Conservation (phyloP, 1,140 invertebrate genomes). For the Bombus breviceps region DNA sequence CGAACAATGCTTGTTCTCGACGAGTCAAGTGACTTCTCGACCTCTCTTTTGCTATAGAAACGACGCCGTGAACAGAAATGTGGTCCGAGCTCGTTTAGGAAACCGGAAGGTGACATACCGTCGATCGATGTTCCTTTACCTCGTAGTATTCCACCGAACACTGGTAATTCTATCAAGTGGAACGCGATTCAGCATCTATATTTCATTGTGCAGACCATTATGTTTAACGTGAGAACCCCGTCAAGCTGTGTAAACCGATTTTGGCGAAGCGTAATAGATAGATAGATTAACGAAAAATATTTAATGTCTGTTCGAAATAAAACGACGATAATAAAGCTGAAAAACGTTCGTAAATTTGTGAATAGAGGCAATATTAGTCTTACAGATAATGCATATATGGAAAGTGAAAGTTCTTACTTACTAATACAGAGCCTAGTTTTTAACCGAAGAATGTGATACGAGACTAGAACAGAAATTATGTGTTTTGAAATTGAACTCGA, state of each 20-base stretch:
- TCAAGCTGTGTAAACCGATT: not conserved
- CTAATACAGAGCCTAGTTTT: not conserved
- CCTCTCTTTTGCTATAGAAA: conserved; percentile 42
- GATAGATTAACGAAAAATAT: not conserved
- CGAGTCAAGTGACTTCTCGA: conserved; percentile 53
- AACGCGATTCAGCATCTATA: not conserved
- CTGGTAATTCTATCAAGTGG: not conserved
- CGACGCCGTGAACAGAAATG: conserved; percentile 27
- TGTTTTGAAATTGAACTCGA: not conserved
- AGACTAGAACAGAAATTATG: not conserved
- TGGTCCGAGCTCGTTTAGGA: conserved; percentile 54
- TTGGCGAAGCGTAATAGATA: not conserved
- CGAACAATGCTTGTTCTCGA: conserved; percentile 46
- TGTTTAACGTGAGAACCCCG: not conserved
- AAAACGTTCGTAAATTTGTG: not conserved
- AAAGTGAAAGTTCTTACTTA: not conserved
- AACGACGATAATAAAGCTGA: not conserved
- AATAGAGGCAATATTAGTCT: not conserved
- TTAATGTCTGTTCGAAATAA: not conserved
- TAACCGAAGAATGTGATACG: not conserved
- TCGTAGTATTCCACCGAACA: not conserved
- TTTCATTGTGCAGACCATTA: not conserved
- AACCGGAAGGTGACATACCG: conserved; percentile 64
- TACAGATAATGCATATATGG: not conserved
- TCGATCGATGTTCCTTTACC: conserved; percentile 48